These are phyloP conservation scores for Drosophila sordidula DNA, from an alignment of 2,888 invertebrate genomes.

Conservation along the genomic window DNA sequence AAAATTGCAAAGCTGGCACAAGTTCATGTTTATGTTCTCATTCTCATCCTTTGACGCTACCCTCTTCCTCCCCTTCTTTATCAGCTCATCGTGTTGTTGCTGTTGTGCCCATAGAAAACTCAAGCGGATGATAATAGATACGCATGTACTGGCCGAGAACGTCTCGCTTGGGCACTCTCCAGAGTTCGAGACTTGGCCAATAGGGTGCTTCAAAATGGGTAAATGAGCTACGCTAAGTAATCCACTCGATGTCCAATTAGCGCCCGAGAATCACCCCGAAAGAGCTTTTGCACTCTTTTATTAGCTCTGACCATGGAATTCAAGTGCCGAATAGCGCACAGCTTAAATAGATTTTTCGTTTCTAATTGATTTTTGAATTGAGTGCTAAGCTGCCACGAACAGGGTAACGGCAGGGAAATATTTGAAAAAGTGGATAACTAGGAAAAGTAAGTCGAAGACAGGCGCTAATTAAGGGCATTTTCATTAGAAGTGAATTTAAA, in stretches of 20 bases:
- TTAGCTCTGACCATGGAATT: slow-evolving; percentile 8
- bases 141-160: slow-evolving; percentile 35
- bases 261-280: slow-evolving; percentile 13
- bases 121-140: slow-evolving; percentile 53
- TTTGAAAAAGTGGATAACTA: not conserved
- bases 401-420: not conserved
- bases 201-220: slow-evolving; percentile 30
- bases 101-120: slow-evolving; percentile 34
- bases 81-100: slow-evolving; percentile 8
- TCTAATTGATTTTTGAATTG: slow-evolving; percentile 42
- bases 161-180: slow-evolving; percentile 35
- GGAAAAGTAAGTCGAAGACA: not conserved
- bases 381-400: not conserved
- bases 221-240: slow-evolving; percentile 28
- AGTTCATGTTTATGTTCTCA: slow-evolving; percentile 50
- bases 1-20: slow-evolving; percentile 50
- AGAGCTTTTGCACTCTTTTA: slow-evolving; percentile 24
- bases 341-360: slow-evolving; percentile 17
- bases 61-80: not conserved
- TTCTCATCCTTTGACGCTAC: slow-evolving; percentile 4
- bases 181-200: slow-evolving; percentile 40
- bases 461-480: not conserved
- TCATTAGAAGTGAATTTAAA: not conserved
- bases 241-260: slow-evolving; percentile 58
- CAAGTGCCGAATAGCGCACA: slow-evolving; percentile 3